Conservation (phyloP, 2,113 vertebrate species). For the Dolichallabes microphthalmus region DNA sequence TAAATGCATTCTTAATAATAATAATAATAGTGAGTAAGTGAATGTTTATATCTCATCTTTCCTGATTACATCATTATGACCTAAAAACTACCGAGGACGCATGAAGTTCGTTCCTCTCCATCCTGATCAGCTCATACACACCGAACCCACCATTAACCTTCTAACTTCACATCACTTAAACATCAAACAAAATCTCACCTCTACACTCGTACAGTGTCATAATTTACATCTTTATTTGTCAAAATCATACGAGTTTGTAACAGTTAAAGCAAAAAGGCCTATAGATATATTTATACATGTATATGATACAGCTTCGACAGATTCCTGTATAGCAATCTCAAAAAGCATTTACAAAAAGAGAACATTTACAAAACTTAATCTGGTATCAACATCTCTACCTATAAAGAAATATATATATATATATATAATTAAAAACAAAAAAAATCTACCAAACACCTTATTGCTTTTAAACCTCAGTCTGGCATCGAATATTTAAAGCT, state of each 20-base stretch:
- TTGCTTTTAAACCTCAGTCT: conserved; percentile 62
- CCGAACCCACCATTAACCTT: background rate
- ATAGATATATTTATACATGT: conserved; percentile 31
- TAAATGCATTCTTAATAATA: too few species aligned
- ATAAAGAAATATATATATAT: conserved; percentile 68
- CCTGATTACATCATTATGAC: background rate
- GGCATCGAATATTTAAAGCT: conserved; percentile 55
- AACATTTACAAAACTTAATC: conserved; percentile 78
- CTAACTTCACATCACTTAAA: background rate
- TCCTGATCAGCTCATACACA: background rate
- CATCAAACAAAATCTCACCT: too few species aligned
- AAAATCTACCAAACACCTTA: conserved; percentile 75
- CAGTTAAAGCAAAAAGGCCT: conserved; percentile 69
- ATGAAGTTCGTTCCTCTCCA: background rate
- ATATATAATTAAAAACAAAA: conserved; percentile 58
- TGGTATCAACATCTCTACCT: conserved; percentile 61
- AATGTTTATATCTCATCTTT: too few species aligned
- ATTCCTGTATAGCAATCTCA: conserved; percentile 48
- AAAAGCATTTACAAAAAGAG: conserved; percentile 70
- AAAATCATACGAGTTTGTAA: conserved; percentile 74
- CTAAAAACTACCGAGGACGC: background rate
- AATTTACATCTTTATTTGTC: conserved; percentile 89
- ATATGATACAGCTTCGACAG: conserved; percentile 65
- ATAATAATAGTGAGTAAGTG: background rate
- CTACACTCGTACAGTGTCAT: conserved; percentile 19